Evolutionary conservation across 2,797 vertebrate genomes (phyloP), one percentile per base, ranked within the genome.

Genomic region (Acipenser oxyrinchus): DNA sequence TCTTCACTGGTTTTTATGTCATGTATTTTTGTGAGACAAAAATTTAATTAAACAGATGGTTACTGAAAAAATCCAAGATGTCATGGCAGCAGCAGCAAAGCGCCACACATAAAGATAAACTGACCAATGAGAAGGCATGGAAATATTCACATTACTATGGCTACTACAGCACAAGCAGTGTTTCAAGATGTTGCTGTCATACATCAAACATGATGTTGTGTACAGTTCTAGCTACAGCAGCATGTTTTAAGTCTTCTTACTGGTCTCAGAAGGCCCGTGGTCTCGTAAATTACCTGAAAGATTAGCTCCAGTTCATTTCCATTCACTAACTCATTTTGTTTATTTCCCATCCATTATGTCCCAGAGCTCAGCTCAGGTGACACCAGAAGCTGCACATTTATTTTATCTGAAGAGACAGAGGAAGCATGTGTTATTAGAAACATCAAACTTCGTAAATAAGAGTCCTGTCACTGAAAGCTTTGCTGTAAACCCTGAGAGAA

Each of bases 341-440:
- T 70, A 67, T 67, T 1, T 0, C 58, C 60, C 74, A 37, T 37
- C 23, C 66, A 63, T 61, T 75, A 37, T 71, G 48, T 71, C 69
- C 37, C 64, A 70, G 67, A 64, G 67, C 57, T 52, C 51, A 65
- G 60, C 0, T 66, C 0, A 1, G 60, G 60, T 57, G 0, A 0
- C 11, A 69, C 62, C 4, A 66, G 60, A 69, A 61, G 49, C 12
- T 10, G 66, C 69, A 15, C 67, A 73, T 71, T 64, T 52, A 69
- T 69, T 76, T 75, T 64, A 73, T 66, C 51, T 65, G 65, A 63
- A 49, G 49, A 72, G 61, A 72, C 23, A 8, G 57, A 73, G 66
- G 59, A 60, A 72, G 61, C 6, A 48, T 69, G 76, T 77, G 53
- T 69, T 69, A 68, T 66, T 55, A 66, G 66, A 60, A 9, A 68